Conservation (phyloP, 2,113 vertebrate genomes). For the Megalops atlanticus region DNA sequence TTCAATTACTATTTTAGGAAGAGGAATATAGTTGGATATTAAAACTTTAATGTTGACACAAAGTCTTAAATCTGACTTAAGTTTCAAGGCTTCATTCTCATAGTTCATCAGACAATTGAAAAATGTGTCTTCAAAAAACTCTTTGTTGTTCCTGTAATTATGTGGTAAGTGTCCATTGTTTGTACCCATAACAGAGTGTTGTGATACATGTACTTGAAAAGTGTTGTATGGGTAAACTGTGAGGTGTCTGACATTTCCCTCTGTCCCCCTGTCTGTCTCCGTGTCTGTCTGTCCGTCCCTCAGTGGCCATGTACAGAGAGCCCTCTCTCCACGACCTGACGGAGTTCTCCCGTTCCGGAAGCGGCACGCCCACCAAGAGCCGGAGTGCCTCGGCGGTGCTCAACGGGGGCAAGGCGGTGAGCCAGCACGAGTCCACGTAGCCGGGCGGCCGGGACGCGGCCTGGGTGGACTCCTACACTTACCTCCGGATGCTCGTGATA, state of each 20-base stretch:
- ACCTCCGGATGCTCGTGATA: conserved; percentile 91
- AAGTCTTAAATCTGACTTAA: not conserved
- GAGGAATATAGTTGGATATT: conserved; percentile 54
- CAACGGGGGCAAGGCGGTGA: conserved; percentile 96
- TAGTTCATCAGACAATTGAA: no score
- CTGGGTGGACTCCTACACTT: conserved; percentile 79
- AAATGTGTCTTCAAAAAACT: no score
- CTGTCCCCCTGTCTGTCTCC: not conserved
- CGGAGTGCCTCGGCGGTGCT: conserved; percentile 94
- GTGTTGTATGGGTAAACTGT: not conserved
- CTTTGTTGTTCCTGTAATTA: not conserved
- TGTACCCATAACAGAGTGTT: no score
- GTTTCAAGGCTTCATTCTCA: not conserved
- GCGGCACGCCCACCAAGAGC: conserved; percentile 98
- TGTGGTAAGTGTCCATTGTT: no score
- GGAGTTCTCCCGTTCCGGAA: conserved; percentile 96
- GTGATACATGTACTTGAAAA: not conserved
- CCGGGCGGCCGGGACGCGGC: conserved; percentile 68
- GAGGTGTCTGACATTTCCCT: not conserved
- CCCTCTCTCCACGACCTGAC: conserved; percentile 97
- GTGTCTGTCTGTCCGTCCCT: conserved; percentile 61
- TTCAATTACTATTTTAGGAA: conserved; percentile 59
- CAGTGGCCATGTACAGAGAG: conserved; percentile 99
- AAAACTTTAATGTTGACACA: conserved; percentile 40
- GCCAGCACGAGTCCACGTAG: conserved; percentile 98